A percentile compares a stretch with the other conserved stretches of the same genome.
phyloP scores from a whole-genome alignment of 2,797 vertebrate species.

The Thalassophryne amazonica region DNA sequence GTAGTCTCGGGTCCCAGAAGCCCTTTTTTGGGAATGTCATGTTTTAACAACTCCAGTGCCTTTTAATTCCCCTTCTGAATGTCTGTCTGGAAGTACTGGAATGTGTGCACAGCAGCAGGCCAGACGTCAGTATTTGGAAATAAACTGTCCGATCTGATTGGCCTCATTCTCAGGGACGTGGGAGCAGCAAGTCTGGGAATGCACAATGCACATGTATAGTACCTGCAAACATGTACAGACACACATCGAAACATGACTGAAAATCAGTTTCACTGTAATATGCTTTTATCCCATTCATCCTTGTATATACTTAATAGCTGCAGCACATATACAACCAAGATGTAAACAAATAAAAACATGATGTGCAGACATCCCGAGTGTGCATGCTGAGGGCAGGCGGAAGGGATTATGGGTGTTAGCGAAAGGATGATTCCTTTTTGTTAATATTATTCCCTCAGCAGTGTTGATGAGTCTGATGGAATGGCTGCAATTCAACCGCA shows the following conservation, averaged over 20 bases:
- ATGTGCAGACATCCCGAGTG: constrained; percentile 21
- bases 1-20: constrained; percentile 87
- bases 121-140: constrained; percentile 80
- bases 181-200: constrained; percentile 47
- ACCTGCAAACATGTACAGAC: constrained; percentile 16
- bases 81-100: constrained; percentile 90
- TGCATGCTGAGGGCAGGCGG: too few species aligned
- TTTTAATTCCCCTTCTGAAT: constrained; percentile 85
- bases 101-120: constrained; percentile 85
- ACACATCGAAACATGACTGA: constrained; percentile 35
- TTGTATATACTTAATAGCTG: too few species aligned
- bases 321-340: constrained; percentile 19
- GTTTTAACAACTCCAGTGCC: constrained; percentile 89
- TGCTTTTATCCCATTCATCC: not conserved
- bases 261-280: not conserved
- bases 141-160: constrained; percentile 66
- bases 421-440: constrained; percentile 56
- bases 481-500: constrained; percentile 54
- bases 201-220: constrained; percentile 21
- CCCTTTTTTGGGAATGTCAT: constrained; percentile 99
- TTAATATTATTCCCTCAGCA: constrained; percentile 57
- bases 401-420: too few species aligned
- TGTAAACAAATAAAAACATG: constrained; percentile 19
- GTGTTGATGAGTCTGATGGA: constrained; percentile 65
- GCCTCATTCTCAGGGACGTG: constrained; percentile 75